A percentile compares a stretch with the other conserved stretches of the same genome.
These are phyloP conservation scores for Amphiprion percula DNA, from an alignment of 2,113 vertebrate genomes.

Conservation along the genomic window DNA sequence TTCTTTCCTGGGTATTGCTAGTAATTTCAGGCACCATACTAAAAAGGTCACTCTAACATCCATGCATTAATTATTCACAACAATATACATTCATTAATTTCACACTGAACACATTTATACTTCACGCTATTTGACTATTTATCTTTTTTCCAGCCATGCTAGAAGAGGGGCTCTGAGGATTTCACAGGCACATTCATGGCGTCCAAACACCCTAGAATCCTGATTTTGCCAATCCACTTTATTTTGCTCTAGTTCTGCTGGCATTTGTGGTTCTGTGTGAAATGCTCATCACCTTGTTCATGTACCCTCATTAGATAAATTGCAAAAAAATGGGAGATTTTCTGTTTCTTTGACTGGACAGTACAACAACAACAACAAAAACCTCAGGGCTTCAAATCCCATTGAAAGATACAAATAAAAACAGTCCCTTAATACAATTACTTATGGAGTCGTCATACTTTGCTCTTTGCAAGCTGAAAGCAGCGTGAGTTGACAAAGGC, in stretches of 20 bases:
- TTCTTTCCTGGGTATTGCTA: not conserved
- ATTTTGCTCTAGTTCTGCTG: not conserved
- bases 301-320: not conserved
- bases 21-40: not conserved
- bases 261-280: too few species aligned
- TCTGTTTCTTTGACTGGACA: not conserved
- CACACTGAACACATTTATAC: not conserved
- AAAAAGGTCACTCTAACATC: not conserved
- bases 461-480: conserved; percentile 85
- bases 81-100: not conserved
- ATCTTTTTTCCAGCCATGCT: not conserved
- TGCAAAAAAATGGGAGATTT: too few species aligned
- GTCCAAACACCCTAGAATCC: not conserved
- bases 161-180: not conserved
- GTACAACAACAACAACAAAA: not conserved
- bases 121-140: too few species aligned
- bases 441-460: conserved; percentile 76
- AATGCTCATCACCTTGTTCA: too few species aligned
- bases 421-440: not conserved
- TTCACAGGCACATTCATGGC: not conserved
- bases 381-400: not conserved
- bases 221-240: not conserved
- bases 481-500: conserved; percentile 82
- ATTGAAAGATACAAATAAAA: not conserved
- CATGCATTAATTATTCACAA: conserved; percentile 1